Conservation (phyloP, 2,888 invertebrate genomes). For the Gisinianus flammeolus region DNA sequence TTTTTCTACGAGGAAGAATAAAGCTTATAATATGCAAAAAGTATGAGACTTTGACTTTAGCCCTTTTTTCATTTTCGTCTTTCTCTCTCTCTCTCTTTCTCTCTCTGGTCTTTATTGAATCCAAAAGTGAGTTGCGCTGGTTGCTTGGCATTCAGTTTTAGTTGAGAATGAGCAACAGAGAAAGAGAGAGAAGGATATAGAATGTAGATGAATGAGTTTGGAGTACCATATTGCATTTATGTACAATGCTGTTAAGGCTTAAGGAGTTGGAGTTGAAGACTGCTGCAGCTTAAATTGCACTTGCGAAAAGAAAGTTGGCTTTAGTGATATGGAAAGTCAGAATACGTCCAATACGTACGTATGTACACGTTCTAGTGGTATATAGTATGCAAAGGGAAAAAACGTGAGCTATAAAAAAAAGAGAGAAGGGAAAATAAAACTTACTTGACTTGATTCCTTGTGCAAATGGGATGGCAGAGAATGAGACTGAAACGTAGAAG, state of each 20-base stretch:
- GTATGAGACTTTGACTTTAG: conserved; percentile 2
- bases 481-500: conserved; percentile 25
- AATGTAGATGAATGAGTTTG: neutral
- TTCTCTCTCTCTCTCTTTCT: neutral
- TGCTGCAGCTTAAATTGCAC: neutral
- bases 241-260: neutral
- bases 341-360: neutral
- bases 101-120: neutral
- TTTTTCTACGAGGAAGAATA: too few relatives aligned
- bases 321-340: neutral
- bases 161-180: neutral
- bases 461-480: conserved; percentile 37
- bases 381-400: neutral
- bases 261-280: neutral
- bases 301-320: conserved; percentile 1
- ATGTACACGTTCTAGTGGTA: neutral
- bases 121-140: neutral
- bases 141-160: neutral
- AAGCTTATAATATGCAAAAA: conserved; percentile 33
- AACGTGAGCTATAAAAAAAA: neutral
- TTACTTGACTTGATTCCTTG: conserved; percentile 49
- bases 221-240: conserved; percentile 32
- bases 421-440: neutral
- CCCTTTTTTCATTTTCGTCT: neutral
- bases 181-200: neutral